Evolutionary conservation across 2,113 vertebrate species (phyloP), one percentile per base, ranked within the genome.

Genomic region (Pithys albifrons): DNA sequence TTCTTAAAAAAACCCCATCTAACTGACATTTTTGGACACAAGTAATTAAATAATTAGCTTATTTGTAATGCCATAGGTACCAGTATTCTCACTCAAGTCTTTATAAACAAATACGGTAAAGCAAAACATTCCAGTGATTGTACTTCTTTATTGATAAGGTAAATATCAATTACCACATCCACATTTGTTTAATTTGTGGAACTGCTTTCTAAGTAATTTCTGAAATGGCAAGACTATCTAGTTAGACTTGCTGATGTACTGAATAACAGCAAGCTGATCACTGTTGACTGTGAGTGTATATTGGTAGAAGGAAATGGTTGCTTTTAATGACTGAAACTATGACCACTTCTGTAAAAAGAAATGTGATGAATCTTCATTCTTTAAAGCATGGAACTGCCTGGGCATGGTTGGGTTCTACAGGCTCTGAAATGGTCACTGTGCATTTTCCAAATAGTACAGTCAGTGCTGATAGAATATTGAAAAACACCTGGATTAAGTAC

Each of bases 391-490:
- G 48, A 83, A 48, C 29, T 79, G 18, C 6, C 41, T 57, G 27
- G 16, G n/a, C 39, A 5, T 12, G 2, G 7, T 41, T 72, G 28
- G 2, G 7, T 82, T 79, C n/a, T 75, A 27, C 1, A 1, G 61
- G 20, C 29, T 35, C 51, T 85, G 52, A 62, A 88, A 70, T 48
- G 31, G 5, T 78, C 71, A 43, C 37, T 85, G 51, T 58, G 67
- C 37, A 37, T 90, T 91, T 92, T 75, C 37, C 48, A 52, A 81
- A 31, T 27, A 73, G n/a, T 31, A 9, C 22, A 25, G 15, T 41
- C 10, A 7, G 6, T 22, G n/a, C 37, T 0, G 0, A 67, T 43
- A 35, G 45, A 67, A n/a, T 71, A 39, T 15, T 82, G 39, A 49
- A 74, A 74, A 91, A 54, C 27, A 25, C 5, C 20, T 75, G 18